Evolutionary conservation across 2,113 vertebrate species (phyloP), one percentile per base, ranked within the genome.

Genomic region (Pantherophis guttatus): DNA sequence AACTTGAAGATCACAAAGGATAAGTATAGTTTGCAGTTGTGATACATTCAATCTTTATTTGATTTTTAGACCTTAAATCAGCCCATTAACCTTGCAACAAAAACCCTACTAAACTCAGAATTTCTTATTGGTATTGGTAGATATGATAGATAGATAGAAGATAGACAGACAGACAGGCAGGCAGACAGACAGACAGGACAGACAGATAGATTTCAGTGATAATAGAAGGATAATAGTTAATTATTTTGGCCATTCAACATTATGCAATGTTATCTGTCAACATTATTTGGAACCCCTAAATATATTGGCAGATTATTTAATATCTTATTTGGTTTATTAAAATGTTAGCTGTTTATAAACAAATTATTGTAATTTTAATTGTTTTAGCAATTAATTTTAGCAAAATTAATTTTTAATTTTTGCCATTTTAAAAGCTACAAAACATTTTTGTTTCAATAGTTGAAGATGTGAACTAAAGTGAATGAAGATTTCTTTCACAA

Each of bases 401-500:
- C n/a, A n/a, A n/a, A n/a, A n/a, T 39, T 48, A 33, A 33, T n/a
- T 17, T 88, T 88, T 19, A 7, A n/a, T 10, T 87, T n/a, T 87
- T 88, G 8, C 53, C 53, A 88, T 88, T 88, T 21, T 70, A 9
- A 90, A 70, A 55, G 39, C 21, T 75, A 39, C n/a, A 39, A 75
- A 75, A 75, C n/a, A 75, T 15, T 75, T 70, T 75, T 75, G 29
- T 15, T 75, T 75, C 29, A 75, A 75, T 5, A 75, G 5, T 15
- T n/a, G n/a, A 33, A 75, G n/a, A 15, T 2, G 5, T 17, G 10
- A 52, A 85, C 9, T 59, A 21, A 86, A 53, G 55, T 19, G 9
- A 62, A 55, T 86, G 59, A 9, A 87, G 91, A 90, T 9, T 90
- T 48, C 54, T 39, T 86, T 94, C 88, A 95, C 87, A 57, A 52